Base-by-base conservation (phyloP, 1,140 invertebrate species). In the Bombus pyrosoma region DNA sequence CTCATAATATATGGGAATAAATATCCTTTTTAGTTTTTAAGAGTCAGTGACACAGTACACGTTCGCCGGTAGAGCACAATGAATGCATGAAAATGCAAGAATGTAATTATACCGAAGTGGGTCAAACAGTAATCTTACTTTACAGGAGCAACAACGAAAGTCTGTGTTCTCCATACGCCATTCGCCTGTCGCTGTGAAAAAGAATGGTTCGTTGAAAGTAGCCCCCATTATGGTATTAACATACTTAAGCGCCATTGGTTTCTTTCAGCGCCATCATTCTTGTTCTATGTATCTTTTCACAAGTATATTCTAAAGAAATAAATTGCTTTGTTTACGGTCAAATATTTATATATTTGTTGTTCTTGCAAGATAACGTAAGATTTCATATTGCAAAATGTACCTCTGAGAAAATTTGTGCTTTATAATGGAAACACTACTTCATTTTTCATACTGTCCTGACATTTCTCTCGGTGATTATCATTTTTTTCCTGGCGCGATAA, bases 41-140 rank as follows among this genome's bases (percentile, higher is more conserved):
- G 22, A 37, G 66, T 68, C 18, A 68, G n/a, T 73, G 72, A 18
- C 39, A 73, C 13, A 15, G 39, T 32, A 25, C 37, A 73, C 25
- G 39, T 43, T 43, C 12, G 15, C 32, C n/a, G n/a, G 32, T 32
- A 47, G 9, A 73, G 15, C 1, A 74, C 34, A 39, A 2, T 22
- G 34, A 28, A 22, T 18, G 25, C 32, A 69, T 82, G 76, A 83
- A 83, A 76, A 66, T 53, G 73, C 62, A 25, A 57, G 59, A 68
- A 77, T 57, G 64, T 83, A 83, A 83, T 83, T 83, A 83, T 41
- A n/a, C n/a, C 73, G 41, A 83, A 75, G 18, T 76, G 81, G 81
- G 81, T 53, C 81, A 77, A 68, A 68, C 43, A 64, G 73, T 76
- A 69, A 83, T 76, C 43, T 83, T 68, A 62, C 80, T 81, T 73